phyloP scores from a whole-genome alignment of 1,140 invertebrate species.

The Rhopalosiphum maidis region DNA sequence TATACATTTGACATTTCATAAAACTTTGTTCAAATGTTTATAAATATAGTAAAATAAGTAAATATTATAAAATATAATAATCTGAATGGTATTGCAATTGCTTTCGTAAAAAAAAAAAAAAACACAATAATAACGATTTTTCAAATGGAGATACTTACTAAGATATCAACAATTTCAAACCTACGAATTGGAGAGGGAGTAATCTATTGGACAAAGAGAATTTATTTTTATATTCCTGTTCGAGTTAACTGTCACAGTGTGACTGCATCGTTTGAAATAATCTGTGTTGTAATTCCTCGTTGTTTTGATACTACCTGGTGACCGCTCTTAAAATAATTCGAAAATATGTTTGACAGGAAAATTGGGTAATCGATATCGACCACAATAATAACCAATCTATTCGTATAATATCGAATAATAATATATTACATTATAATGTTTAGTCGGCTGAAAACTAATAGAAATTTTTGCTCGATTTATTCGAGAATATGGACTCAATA shows the following conservation, averaged over 20 bases:
- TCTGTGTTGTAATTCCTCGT: background rate
- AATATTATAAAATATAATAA: background rate
- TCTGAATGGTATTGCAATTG: background rate
- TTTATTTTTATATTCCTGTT: background rate
- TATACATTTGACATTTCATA: background rate
- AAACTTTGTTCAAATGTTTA: background rate
- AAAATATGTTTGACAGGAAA: conserved; percentile 5
- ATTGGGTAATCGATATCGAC: background rate
- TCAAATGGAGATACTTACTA: background rate
- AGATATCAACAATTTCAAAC: background rate
- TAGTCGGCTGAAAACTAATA: background rate
- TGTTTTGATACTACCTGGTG: background rate
- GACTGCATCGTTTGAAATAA: conserved; percentile 1
- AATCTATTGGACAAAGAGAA: background rate
- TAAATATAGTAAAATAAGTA: background rate
- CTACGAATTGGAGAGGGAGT: background rate
- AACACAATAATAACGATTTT: background rate
- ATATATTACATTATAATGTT: conserved; percentile 10
- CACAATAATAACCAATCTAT: conserved; percentile 12
- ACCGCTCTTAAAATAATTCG: background rate
- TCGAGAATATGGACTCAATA: background rate
- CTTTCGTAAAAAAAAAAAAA: background rate
- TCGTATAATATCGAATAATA: conserved; percentile 1
- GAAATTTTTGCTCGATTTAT: background rate
- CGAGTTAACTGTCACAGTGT: background rate